Evolutionary conservation across 1,140 invertebrate species (phyloP).

Genomic region (Tyrophagus putrescentiae): DNA sequence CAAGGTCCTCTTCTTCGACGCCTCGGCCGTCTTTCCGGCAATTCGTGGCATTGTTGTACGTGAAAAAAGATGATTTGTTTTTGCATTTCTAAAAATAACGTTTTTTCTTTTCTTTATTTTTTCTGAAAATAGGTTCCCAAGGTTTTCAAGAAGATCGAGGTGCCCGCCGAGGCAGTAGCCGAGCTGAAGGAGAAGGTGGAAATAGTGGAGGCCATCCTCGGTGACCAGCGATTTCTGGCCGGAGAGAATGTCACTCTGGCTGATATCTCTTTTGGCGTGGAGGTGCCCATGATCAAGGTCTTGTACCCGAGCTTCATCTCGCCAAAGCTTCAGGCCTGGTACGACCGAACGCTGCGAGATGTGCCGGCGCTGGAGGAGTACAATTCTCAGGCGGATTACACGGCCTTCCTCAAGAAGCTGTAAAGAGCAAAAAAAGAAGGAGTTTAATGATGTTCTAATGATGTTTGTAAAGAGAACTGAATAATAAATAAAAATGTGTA

Average conservation of each 20-base stretch:
- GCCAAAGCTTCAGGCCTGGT: neutral
- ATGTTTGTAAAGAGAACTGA: too few relatives aligned
- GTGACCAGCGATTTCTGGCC: slow-evolving; percentile 32
- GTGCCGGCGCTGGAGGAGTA: neutral
- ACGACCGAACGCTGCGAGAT: neutral
- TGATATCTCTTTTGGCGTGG: slow-evolving; percentile 34
- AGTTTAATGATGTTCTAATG: too few relatives aligned
- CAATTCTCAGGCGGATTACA: neutral
- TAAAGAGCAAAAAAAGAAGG: too few relatives aligned
- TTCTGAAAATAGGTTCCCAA: slow-evolving; percentile 3
- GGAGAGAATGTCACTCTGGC: slow-evolving; percentile 50
- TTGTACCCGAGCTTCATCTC: slow-evolving; percentile 27
- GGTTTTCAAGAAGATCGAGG: neutral
- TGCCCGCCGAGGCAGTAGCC: neutral
- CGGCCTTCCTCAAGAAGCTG: neutral
- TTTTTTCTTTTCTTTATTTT: neutral
- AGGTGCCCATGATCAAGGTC: slow-evolving; percentile 24
- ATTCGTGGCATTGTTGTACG: slow-evolving; percentile 5
- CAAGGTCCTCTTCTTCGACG: slow-evolving; percentile 54
- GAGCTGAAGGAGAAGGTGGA: neutral
- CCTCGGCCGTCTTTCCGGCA: slow-evolving; percentile 33
- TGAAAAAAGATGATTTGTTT: neutral
- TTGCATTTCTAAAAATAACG: neutral
- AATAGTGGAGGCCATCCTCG: neutral
- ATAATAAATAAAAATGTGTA: too few relatives aligned